These are phyloP conservation scores for Salvelinus sp. DNA, from an alignment of 2,113 vertebrate genomes.

Conservation along the genomic window DNA sequence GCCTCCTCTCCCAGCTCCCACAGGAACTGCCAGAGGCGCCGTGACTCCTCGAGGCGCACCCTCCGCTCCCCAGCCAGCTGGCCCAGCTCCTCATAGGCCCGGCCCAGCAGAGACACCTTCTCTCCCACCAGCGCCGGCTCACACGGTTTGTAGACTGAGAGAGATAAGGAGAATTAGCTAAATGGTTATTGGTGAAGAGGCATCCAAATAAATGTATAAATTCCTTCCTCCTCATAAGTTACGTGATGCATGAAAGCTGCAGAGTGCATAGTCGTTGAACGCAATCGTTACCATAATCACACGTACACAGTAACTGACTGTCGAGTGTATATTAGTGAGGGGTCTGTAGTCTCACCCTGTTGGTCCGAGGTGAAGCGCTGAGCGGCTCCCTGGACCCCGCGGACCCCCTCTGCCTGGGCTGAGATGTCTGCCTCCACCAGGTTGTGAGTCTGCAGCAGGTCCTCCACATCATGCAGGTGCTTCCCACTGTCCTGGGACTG, in stretches of 20 bases:
- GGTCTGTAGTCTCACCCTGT: constrained; percentile 73
- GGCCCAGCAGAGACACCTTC: constrained; percentile 78
- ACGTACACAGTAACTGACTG: neutral
- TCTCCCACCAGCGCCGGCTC: constrained; percentile 85
- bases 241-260: too few species aligned
- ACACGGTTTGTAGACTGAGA: constrained; percentile 85
- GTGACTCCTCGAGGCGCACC: constrained; percentile 82
- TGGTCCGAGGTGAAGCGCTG: constrained; percentile 78
- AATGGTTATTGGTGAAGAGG: neutral
- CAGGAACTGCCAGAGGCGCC: constrained; percentile 87
- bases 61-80: constrained; percentile 74
- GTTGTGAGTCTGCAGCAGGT: constrained; percentile 89
- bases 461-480: constrained; percentile 90
- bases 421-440: constrained; percentile 91
- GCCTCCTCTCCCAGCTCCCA: constrained; percentile 91
- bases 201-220: neutral
- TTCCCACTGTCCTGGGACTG: constrained; percentile 90
- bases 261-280: too few species aligned
- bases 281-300: neutral
- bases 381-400: constrained; percentile 77
- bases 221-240: neutral
- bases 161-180: neutral
- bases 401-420: constrained; percentile 86
- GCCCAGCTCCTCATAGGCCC: constrained; percentile 81
- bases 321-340: neutral